Base-by-base conservation (phyloP, 2,888 invertebrate species). In the Neria commutata region DNA sequence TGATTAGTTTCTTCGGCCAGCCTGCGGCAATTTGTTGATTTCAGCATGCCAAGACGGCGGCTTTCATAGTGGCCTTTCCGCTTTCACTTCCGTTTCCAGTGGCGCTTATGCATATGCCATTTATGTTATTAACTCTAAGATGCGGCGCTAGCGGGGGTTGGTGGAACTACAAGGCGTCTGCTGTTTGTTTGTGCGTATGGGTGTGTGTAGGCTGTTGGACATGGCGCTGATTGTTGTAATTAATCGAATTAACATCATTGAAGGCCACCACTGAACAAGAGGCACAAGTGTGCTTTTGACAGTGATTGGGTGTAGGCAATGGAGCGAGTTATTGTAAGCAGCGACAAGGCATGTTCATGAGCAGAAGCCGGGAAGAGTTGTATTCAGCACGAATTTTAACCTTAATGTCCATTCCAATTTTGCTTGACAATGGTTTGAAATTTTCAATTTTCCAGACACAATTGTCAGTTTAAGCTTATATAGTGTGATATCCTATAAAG, bases 181-280 rank as follows among this genome's bases (percentile, higher is more conserved):
- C 26, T 29, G 34, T 58, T 61, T 60, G 61, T 63, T 67, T 63
- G 58, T 65, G 63, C 63, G 56, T 52, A 6, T 53, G 54, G 55
- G 42, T 45, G 49, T 25, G 49, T 50, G 17, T 60, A 61, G 61
- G 34, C 60, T 52, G 63, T 66, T 68, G 68, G 73, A 77, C 73
- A 78, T 75, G 70, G 71, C 73, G 75, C 74, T 78, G 75, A 78
- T 77, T 77, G 75, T 74, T 76, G 75, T 80, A 79, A 79, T 79
- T 79, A 79, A 79, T 80, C 79, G 80, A 79, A 78, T 79, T 78
- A 80, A 75, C 69, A 70, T 69, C 68, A 49, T 29, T 58, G 52
- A 56, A 56, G 58, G 45, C 47, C 55, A 6, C 19, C n/a, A 42
- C n/a, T 42, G 6, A n/a, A n/a, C n/a, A n/a, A n/a, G 68, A 73